Evolutionary conservation across 2,797 vertebrate species (phyloP).

Genomic region (Catamblyrhynchus diadema): DNA sequence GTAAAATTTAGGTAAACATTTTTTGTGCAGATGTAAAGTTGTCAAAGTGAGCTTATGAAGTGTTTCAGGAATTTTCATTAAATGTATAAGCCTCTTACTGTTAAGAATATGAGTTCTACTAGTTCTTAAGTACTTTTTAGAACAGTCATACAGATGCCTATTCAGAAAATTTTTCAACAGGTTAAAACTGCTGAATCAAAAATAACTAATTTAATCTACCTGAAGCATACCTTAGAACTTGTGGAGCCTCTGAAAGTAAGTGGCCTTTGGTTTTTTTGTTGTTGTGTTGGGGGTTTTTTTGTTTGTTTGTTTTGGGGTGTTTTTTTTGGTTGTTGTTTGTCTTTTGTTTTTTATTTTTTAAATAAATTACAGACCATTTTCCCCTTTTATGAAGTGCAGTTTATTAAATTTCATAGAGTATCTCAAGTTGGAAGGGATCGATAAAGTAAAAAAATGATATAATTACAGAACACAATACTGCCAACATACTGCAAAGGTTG

Average conservation of each 20-base stretch:
- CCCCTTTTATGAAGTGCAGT: neutral
- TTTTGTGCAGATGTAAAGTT: neutral
- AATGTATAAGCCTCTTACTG: neutral
- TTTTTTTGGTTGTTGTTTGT: neutral
- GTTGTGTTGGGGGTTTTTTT: too few species aligned
- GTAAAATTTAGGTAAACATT: neutral
- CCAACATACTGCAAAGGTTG: neutral
- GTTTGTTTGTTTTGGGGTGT: neutral
- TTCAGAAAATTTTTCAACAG: slow-evolving; percentile 72
- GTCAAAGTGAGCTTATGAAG: neutral
- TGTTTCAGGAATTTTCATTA: neutral
- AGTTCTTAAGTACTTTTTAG: neutral
- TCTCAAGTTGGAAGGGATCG: neutral
- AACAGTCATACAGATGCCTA: neutral
- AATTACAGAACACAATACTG: neutral
- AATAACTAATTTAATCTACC: slow-evolving; percentile 93
- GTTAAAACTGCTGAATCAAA: slow-evolving; percentile 92
- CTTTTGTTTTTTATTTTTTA: neutral
- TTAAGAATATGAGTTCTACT: neutral
- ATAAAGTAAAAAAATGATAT: neutral
- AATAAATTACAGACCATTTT: neutral
- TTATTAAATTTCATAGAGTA: neutral
- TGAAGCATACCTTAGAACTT: slow-evolving; percentile 93
- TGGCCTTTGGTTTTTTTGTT: neutral
- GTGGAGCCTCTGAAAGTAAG: slow-evolving; percentile 89